phyloP scores from a whole-genome alignment of 2,113 vertebrate species.

The Mungos mungo region DNA sequence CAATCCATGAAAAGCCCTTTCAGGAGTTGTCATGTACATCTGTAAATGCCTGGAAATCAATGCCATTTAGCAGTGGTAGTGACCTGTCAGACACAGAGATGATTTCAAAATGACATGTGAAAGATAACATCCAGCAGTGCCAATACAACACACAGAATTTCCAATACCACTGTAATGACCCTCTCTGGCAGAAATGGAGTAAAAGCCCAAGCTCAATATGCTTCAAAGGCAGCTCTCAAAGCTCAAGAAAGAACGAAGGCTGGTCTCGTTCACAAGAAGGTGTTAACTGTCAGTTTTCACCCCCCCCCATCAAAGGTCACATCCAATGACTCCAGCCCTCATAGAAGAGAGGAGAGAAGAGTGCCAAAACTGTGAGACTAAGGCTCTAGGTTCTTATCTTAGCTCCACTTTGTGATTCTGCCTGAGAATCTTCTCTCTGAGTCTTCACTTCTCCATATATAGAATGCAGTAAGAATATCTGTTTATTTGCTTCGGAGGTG shows the following conservation, averaged over 20 bases:
- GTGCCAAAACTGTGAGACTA: not conserved
- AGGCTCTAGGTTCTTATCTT: not conserved
- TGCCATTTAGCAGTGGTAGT: conserved; percentile 68
- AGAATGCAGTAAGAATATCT: not conserved
- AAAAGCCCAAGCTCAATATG: not conserved
- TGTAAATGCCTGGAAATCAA: conserved; percentile 78
- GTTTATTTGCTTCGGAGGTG: not conserved
- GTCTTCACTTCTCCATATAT: not conserved
- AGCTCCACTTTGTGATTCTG: not conserved
- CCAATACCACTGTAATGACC: conserved; percentile 41
- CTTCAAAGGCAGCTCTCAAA: not conserved
- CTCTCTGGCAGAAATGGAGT: not conserved
- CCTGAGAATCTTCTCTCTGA: not conserved
- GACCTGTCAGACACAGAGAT: conserved; percentile 71
- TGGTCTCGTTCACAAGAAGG: not conserved
- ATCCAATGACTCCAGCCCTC: not conserved
- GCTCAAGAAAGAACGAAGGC: not conserved
- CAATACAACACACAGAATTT: conserved; percentile 58
- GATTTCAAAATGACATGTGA: conserved; percentile 73
- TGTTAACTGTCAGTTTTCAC: not conserved
- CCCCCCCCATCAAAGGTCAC: not conserved
- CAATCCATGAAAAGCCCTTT: conserved; percentile 57
- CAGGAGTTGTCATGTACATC: conserved; percentile 52
- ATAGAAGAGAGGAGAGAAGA: not conserved
- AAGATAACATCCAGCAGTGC: conserved; percentile 73